Evolutionary conservation across 2,797 vertebrate species (phyloP), one percentile per base, ranked within the genome.

Genomic region (Sebastolobus altivelis): DNA sequence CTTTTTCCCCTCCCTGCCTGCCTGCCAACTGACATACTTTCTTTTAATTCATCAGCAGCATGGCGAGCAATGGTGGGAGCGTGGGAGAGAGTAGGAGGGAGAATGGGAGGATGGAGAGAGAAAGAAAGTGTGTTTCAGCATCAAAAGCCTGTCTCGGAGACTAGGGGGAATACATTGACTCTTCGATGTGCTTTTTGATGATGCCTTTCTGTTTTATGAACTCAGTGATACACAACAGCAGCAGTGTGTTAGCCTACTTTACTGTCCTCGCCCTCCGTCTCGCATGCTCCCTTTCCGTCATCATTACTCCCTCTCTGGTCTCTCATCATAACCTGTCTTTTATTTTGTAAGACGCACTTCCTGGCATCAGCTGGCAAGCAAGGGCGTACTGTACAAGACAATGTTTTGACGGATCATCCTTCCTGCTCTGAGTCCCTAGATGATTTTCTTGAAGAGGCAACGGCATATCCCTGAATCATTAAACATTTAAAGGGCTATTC

Each of bases 1-100:
- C 83, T 77, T 40, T 69, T 54, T 55, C 20, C 33, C 62, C 40
- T 74, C 49, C 76, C 83, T 85, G 82, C 83, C 80, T 81, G 84
- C 82, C 82, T 90, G 87, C 91, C 89, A 92, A 74, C 91, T 95
- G 94, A 95, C 94, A 95, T 77, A 94, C 89, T 95, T 95, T 93
- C 88, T 92, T 90, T 83, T 87, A 90, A 93, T 93, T 95, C 92
- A 92, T 85, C 83, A 69, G 85, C 89, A 82, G 86, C 88, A 54
- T 49, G 79, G 84, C 73, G 75, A 90, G 91, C 75, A 14, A 84
- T 72, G 91, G 87, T 80, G 86, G 81, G 87, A 90, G 89, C 70
- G 87, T 87, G 79, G 90, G 93, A 93, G 87, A 70, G 75, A 87
- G 89, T 81, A 56, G 85, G 90, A 90, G 88, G 88, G 84, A 89